Percentiles rank a stretch among this genome's conserved stretches.
Conservation (phyloP, 2,113 vertebrate species). For the Caranx melampygus region DNA sequence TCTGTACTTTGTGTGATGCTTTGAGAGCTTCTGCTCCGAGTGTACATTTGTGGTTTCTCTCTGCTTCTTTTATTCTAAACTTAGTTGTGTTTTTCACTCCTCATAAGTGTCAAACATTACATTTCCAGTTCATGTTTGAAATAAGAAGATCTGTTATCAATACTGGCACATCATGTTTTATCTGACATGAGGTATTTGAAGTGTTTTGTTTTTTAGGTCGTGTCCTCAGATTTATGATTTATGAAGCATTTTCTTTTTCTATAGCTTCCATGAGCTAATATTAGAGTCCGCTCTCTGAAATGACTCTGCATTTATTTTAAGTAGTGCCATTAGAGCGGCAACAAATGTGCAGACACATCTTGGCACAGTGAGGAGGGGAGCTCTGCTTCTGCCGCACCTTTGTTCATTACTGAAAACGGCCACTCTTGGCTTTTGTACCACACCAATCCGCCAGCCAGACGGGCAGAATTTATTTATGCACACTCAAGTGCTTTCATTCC, state of each 20-base stretch:
- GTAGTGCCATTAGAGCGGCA: slow-evolving; percentile 50
- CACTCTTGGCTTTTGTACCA: slow-evolving; percentile 61
- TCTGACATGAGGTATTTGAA: background rate
- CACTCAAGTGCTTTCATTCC: slow-evolving; percentile 56
- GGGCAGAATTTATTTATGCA: slow-evolving; percentile 67
- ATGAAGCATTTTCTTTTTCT: slow-evolving; percentile 39
- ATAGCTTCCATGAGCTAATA: slow-evolving; percentile 33
- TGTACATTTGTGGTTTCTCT: background rate
- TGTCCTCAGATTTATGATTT: slow-evolving; percentile 21
- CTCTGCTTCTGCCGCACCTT: slow-evolving; percentile 49
- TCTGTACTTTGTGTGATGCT: slow-evolving; percentile 11
- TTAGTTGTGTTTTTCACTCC: background rate
- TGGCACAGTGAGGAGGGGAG: slow-evolving; percentile 48
- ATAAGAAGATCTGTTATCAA: slow-evolving; percentile 13
- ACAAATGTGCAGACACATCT: slow-evolving; percentile 70
- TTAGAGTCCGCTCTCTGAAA: slow-evolving; percentile 52
- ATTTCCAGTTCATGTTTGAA: background rate
- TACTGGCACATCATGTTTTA: slow-evolving; percentile 9
- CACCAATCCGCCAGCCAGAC: slow-evolving; percentile 53
- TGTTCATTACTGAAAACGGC: slow-evolving; percentile 68
- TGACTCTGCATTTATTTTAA: slow-evolving; percentile 66
- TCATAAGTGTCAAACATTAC: background rate
- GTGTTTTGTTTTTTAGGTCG: background rate
- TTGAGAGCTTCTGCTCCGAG: background rate
- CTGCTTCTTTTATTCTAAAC: background rate